phyloP scores from a whole-genome alignment of 2,797 vertebrate genomes.

The Poeciliopsis presidionis region DNA sequence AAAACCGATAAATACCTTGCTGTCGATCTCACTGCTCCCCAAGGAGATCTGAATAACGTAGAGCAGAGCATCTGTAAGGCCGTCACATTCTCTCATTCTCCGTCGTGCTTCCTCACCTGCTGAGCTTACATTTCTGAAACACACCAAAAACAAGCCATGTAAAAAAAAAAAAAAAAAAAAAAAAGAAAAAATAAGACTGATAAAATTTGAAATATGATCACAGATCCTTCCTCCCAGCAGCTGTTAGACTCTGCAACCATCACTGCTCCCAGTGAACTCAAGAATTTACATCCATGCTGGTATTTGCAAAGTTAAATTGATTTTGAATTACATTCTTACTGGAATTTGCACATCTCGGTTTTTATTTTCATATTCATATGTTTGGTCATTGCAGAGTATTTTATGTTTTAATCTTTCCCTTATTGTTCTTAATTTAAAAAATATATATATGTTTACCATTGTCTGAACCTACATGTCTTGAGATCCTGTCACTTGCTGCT shows the following conservation, averaged over 20 bases:
- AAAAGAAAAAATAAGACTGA: conserved; percentile 30
- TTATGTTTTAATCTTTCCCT: not conserved
- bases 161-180: conserved; percentile 9
- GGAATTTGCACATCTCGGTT: no score
- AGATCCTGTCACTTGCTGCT: not conserved
- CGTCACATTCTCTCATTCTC: conserved; percentile 97
- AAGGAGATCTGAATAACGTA: conserved; percentile 97
- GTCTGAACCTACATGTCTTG: not conserved
- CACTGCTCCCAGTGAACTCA: not conserved
- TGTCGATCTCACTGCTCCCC: conserved; percentile 98
- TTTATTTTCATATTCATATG: not conserved
- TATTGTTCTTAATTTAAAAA: not conserved
- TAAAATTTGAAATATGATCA: not conserved
- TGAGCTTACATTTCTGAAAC: conserved; percentile 96
- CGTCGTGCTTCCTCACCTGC: conserved; percentile 98
- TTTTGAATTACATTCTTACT: no score
- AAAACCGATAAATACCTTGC: conserved; percentile 83
- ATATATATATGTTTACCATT: not conserved
- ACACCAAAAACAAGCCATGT: conserved; percentile 18
- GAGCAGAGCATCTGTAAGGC: conserved; percentile 95
- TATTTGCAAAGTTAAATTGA: no score
- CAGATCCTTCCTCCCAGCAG: no score
- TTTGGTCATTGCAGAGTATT: not conserved
- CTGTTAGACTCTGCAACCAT: no score
- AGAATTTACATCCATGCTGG: not conserved